phyloP scores from a whole-genome alignment of 2,113 vertebrate genomes.

The Poecilia latipinna region DNA sequence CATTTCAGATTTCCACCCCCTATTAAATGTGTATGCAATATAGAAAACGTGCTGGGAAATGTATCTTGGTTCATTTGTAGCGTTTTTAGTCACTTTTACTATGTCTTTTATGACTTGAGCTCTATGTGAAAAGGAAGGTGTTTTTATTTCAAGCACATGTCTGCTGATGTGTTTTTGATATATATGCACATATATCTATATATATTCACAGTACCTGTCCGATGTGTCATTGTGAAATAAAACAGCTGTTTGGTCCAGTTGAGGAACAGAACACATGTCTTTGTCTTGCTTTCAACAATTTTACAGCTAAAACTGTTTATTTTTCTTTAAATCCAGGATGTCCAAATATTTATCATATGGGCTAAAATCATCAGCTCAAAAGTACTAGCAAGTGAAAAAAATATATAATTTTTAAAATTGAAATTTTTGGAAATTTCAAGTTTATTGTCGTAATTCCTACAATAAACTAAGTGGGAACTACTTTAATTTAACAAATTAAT shows the following conservation, averaged over 20 bases:
- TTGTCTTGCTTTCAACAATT: slow-evolving; percentile 1
- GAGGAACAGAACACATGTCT: slow-evolving; percentile 22
- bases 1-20: slow-evolving; percentile 58
- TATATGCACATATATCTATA: slow-evolving; percentile 28
- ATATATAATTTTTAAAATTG: no score
- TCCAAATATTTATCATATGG: no score
- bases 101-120: slow-evolving; percentile 62
- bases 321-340: not conserved
- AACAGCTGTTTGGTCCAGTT: slow-evolving; percentile 73
- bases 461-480: no score
- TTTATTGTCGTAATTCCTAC: no score
- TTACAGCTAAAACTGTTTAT: not conserved
- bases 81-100: slow-evolving; percentile 67
- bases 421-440: no score
- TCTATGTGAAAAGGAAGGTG: slow-evolving; percentile 57
- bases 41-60: slow-evolving; percentile 64
- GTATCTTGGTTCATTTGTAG: slow-evolving; percentile 62
- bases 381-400: no score
- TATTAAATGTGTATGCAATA: slow-evolving; percentile 77
- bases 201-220: slow-evolving; percentile 68
- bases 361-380: no score
- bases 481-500: no score
- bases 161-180: slow-evolving; percentile 74
- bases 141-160: slow-evolving; percentile 65
- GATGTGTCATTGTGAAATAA: slow-evolving; percentile 78